Conservation (phyloP, 2,888 invertebrate genomes). For the Netelia virgata region DNA sequence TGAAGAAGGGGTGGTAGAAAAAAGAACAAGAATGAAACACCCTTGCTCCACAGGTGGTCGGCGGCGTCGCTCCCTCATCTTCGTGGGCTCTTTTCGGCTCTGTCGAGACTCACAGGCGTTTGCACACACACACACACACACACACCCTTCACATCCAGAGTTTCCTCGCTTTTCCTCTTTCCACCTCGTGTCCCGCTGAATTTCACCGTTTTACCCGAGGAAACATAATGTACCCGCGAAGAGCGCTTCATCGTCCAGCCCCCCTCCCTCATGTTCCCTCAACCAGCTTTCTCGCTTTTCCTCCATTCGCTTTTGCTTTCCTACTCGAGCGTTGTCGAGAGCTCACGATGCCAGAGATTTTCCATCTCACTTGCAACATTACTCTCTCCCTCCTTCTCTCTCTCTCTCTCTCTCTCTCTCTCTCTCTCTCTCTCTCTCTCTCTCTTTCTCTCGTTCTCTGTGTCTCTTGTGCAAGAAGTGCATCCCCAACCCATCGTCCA, state of each 20-base stretch:
- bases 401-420: conserved; percentile 41
- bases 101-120: conserved; percentile 5
- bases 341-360: conserved; percentile 15
- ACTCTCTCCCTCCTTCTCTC: conserved; percentile 39
- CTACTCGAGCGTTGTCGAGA: conserved; percentile 43
- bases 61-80: conserved; percentile 58
- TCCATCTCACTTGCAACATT: conserved; percentile 35
- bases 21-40: conserved; percentile 35
- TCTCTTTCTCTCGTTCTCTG: conserved; percentile 31
- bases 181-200: conserved; percentile 35
- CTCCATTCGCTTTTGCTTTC: conserved; percentile 47
- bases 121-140: background rate
- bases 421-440: conserved; percentile 43
- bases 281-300: conserved; percentile 51
- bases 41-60: conserved; percentile 70
- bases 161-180: conserved; percentile 55
- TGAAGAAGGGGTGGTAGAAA: conserved; percentile 21
- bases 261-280: conserved; percentile 32
- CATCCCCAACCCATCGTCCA: conserved; percentile 57
- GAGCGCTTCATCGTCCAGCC: conserved; percentile 28
- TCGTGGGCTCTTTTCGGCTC: conserved; percentile 57
- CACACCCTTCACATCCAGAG: conserved; percentile 21
- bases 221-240: conserved; percentile 52
- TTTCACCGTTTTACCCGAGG: conserved; percentile 54
- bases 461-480: conserved; percentile 16